Base-by-base conservation (phyloP, 2,113 vertebrate genomes). In the Strix aluco region DNA sequence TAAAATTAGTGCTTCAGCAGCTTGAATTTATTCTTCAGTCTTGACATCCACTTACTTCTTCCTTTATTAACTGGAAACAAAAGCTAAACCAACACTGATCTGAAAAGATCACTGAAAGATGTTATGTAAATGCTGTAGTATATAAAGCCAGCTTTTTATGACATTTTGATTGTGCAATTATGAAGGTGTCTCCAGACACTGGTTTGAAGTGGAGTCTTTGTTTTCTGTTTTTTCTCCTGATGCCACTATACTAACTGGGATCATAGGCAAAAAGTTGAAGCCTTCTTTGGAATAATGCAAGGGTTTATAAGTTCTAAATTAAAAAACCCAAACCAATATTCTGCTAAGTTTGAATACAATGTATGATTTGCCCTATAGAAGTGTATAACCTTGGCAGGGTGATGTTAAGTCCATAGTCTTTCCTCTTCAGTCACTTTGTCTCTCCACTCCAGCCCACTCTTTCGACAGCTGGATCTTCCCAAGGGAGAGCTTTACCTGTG, bases 11-110 rank as follows among this genome's bases (percentile, higher is more conserved):
- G 19, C 88, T 79, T 92, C 77, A 47, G 62, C 66, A 54, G 15
- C 67, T 80, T 81, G 46, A 80, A 57, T 91, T 80, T 75, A 15
- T 90, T 94, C 19, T 62, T 78, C 26, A 22, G 29, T 79, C 69
- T 65, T 92, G 88, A 70, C 58, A 79, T 87, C 17, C 40, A 49
- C 84, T 93, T 88, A 42, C 75, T 83, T 81, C 38, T 86, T 58
- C 40, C 69, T 84, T 88, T 79, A 20, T 96, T 93, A 95, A 27
- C 20, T 67, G 69, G 62, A 81, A 80, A 72, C 69, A 90, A 92
- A 89, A 86, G 27, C 46, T 95, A 65, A 62, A 93, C 7, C 71
- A 79, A 58, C 38, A 87, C 26, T 58, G 18, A 92, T 86, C 87
- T 83, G 40, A 67, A 67, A 77, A 92, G 79, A 82, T 83, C 47